Evolutionary conservation across 2,113 vertebrate species (phyloP), one percentile per base, ranked within the genome.

Genomic region (Forbesichthys papilliferus): DNA sequence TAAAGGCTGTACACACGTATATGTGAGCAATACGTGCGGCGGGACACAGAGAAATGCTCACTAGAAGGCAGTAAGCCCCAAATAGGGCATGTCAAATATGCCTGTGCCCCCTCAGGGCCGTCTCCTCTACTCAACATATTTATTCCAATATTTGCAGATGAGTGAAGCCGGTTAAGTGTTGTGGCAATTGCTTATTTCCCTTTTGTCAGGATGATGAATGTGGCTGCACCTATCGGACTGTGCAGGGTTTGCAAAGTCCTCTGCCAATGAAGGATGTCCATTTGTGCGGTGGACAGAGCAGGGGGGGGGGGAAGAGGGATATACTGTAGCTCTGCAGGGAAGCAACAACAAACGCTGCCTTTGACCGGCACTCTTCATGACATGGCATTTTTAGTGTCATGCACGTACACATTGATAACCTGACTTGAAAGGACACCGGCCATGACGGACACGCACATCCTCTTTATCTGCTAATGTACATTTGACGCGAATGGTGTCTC

Each of bases 161-260:
- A 75, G 74, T 88, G 85, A 90, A 90, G 86, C 73, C 84, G 86
- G 87, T 91, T 89, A 87, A 88, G 83, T 88, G 83, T 77, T 69
- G 64, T 89, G 86, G 86, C 89, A 89, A 89, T 90, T 91, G 88
- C 87, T 87, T 87, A 87, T 90, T 89, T 91, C 84, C 77, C 74
- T 87, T 84, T 85, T 89, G 87, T 90, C 88, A 90, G 86, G 66
- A 83, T 91, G 88, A 90, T 91, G 78, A 90, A 90, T 91, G 83
- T 65, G 71, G 75, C 78, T 11, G 60, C 71, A 89, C 79, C 84
- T 90, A 90, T 90, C 84, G 61, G 84, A 77, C 81, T 79, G 78
- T 59, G 83, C 87, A 81, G 79, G 73, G 82, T 69, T 87, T 86
- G 79, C 78, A 84, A 74, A 76, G 80, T 79, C 82, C 69, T 77